Conservation (phyloP, 37 sponge, comb jelly and placozoan genomes). For the Hexactinellida sp. region DNA sequence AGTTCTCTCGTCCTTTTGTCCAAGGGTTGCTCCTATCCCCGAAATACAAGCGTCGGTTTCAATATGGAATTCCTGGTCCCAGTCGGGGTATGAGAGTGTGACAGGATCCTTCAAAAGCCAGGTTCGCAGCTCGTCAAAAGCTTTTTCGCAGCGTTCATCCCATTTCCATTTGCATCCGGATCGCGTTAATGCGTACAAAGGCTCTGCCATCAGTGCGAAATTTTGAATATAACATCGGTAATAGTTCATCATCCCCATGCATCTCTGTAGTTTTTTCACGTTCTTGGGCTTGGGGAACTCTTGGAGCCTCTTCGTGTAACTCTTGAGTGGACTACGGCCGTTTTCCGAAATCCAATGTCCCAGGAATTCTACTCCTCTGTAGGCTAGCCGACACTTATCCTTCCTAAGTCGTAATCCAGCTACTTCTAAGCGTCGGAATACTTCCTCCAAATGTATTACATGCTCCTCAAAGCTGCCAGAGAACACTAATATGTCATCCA, state of each 20-base stretch:
- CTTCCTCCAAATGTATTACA: neutral
- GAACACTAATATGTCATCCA: neutral
- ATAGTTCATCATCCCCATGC: neutral
- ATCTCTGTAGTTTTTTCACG: neutral
- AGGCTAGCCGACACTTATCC: too few species aligned
- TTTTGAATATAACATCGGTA: neutral
- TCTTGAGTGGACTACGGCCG: neutral
- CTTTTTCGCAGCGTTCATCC: neutral
- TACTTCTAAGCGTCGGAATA: neutral
- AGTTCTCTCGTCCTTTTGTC: neutral
- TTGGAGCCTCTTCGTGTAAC: neutral
- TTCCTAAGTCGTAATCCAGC: neutral
- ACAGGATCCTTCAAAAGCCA: neutral
- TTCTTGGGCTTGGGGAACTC: neutral
- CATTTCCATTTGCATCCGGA: neutral
- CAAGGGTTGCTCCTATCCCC: neutral
- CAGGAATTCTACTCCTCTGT: neutral
- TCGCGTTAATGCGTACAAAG: neutral
- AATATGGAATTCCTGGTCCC: neutral
- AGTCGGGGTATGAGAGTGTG: neutral
- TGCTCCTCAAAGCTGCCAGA: neutral
- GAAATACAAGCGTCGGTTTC: neutral
- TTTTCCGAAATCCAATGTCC: neutral
- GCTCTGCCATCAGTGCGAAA: neutral
- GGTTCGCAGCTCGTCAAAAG: neutral